Percentiles rank a stretch among this genome's conserved stretches.
phyloP scores from a whole-genome alignment of 2,113 vertebrate genomes.

The Aix galericulata region DNA sequence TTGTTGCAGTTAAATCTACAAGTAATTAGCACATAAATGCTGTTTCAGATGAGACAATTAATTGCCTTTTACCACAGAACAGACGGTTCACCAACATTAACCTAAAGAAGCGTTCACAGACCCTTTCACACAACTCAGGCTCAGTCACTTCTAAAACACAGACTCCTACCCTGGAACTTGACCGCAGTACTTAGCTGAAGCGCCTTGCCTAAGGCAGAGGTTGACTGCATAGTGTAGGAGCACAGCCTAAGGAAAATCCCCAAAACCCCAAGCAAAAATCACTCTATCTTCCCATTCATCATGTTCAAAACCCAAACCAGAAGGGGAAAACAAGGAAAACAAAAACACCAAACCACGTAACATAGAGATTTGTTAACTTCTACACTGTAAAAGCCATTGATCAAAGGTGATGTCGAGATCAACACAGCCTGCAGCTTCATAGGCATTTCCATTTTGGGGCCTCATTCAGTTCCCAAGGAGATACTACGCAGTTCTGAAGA shows the following conservation, averaged over 20 bases:
- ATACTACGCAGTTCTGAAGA: not conserved
- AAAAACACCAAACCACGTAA: not conserved
- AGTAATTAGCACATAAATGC: not conserved
- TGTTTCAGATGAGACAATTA: not conserved
- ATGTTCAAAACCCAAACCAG: not conserved
- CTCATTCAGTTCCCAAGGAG: not conserved
- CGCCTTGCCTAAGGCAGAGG: not conserved
- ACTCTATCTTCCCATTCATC: not conserved
- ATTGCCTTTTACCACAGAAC: not conserved
- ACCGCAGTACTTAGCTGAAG: not conserved
- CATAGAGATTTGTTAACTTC: not conserved
- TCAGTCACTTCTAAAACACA: not conserved
- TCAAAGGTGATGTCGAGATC: not conserved
- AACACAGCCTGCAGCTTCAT: not conserved
- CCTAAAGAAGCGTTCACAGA: not conserved
- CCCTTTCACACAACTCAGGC: not conserved
- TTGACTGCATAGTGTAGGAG: not conserved
- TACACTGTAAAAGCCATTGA: not conserved
- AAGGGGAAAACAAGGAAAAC: fast-evolving
- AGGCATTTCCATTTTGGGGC: not conserved
- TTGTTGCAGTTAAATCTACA: conserved; percentile 3
- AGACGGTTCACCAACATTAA: not conserved
- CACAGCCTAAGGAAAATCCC: not conserved
- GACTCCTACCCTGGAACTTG: not conserved
- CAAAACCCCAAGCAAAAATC: not conserved